phyloP scores from a whole-genome alignment of 2,113 vertebrate genomes.

The Trogon surrucura region DNA sequence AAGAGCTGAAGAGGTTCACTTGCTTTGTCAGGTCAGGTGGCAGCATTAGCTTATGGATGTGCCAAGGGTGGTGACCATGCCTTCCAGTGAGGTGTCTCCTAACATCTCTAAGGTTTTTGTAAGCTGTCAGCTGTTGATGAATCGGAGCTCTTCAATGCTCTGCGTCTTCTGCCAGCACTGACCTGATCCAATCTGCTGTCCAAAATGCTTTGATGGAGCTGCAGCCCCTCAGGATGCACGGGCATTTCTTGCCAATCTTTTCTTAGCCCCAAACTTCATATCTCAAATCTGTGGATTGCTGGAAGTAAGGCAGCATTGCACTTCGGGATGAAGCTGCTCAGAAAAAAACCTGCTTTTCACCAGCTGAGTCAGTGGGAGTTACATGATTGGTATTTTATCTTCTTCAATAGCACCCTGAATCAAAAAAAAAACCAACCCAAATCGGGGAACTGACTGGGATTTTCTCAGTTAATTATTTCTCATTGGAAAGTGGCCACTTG shows the following conservation, averaged over 20 bases:
- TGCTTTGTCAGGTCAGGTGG: neutral
- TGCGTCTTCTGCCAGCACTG: neutral
- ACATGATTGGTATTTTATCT: neutral
- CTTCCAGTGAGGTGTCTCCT: neutral
- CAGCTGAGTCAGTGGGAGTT: neutral
- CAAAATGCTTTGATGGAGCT: neutral
- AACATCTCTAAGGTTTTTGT: neutral
- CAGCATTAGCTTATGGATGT: neutral
- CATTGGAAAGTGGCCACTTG: neutral
- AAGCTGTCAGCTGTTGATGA: neutral
- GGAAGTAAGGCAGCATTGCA: neutral
- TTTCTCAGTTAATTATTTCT: slow-evolving; percentile 25
- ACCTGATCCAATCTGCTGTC: neutral
- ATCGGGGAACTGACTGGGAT: neutral
- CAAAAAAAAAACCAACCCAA: neutral
- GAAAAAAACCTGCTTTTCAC: neutral
- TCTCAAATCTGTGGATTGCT: neutral
- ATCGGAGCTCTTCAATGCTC: neutral
- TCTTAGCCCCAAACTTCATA: neutral
- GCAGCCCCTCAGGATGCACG: neutral
- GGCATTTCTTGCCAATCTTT: neutral
- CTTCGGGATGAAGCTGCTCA: neutral
- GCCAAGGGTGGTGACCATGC: neutral
- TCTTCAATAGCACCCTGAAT: neutral
- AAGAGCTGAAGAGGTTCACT: neutral